These are phyloP conservation scores for Agonopterix heracliana DNA, from an alignment of 2,888 invertebrate species.

Conservation along the genomic window DNA sequence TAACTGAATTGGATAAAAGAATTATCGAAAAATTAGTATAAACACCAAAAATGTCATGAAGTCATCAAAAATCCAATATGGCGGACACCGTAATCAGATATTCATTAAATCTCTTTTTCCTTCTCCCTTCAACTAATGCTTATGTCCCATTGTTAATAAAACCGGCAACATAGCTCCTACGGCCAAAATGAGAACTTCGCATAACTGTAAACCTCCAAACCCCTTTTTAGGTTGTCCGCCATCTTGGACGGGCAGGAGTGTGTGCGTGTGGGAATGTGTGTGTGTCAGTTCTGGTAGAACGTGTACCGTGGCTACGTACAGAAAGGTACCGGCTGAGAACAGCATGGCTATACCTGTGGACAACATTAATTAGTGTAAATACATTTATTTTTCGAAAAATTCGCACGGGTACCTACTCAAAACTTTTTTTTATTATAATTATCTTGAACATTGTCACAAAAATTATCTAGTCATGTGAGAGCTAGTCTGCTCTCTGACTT, in stretches of 20 bases:
- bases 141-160: conserved; percentile 93
- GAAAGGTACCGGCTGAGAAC: conserved; percentile 98
- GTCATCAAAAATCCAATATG: no score
- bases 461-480: no score
- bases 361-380: conserved; percentile 10
- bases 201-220: conserved; percentile 79
- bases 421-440: not conserved
- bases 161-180: conserved; percentile 92
- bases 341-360: conserved; percentile 91
- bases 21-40: no score
- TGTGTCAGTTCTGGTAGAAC: conserved; percentile 95
- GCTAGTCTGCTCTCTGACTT: no score
- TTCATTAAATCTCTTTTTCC: no score
- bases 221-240: conserved; percentile 40
- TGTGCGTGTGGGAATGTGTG: conserved; percentile 56
- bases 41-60: no score
- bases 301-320: conserved; percentile 99
- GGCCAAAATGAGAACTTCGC: conserved; percentile 89
- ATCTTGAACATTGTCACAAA: not conserved
- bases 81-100: no score
- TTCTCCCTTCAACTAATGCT: conserved; percentile 77
- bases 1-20: no score
- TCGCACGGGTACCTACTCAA: not conserved
- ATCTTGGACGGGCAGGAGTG: conserved; percentile 51
- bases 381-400: not conserved